Percentiles rank a stretch among this genome's conserved stretches.
These are phyloP conservation scores for Oenanthe melanoleuca DNA, from an alignment of 2,113 vertebrate species.

Conservation along the genomic window DNA sequence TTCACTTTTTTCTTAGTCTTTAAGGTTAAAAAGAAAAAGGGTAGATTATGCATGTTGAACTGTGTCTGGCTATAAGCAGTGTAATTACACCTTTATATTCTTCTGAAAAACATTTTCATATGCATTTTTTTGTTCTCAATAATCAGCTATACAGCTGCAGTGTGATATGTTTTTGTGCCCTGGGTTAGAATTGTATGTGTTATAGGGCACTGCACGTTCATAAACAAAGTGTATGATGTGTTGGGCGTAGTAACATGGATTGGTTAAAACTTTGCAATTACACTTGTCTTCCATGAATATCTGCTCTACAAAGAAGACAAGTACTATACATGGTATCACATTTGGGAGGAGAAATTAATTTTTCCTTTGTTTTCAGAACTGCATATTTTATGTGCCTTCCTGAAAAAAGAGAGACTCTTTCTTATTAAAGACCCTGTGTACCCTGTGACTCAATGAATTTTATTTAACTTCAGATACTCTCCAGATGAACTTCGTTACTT, in stretches of 20 bases:
- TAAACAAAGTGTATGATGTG: neutral
- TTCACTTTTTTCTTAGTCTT: neutral
- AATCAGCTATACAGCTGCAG: neutral
- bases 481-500: conserved; percentile 96
- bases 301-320: neutral
- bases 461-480: conserved; percentile 82
- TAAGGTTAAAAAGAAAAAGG: neutral
- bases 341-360: neutral
- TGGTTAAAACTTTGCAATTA: neutral
- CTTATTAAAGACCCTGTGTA: neutral
- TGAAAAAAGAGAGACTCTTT: neutral
- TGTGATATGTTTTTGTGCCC: neutral
- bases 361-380: neutral
- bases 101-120: neutral
- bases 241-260: fast-evolving
- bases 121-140: neutral
- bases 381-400: neutral
- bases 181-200: neutral
- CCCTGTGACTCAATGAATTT: neutral
- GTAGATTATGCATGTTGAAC: neutral
- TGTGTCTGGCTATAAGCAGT: neutral
- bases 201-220: neutral
- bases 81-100: neutral
- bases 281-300: neutral
- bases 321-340: neutral